phyloP scores from a whole-genome alignment of 2,888 invertebrate genomes.

The Cerceris rybyensis region DNA sequence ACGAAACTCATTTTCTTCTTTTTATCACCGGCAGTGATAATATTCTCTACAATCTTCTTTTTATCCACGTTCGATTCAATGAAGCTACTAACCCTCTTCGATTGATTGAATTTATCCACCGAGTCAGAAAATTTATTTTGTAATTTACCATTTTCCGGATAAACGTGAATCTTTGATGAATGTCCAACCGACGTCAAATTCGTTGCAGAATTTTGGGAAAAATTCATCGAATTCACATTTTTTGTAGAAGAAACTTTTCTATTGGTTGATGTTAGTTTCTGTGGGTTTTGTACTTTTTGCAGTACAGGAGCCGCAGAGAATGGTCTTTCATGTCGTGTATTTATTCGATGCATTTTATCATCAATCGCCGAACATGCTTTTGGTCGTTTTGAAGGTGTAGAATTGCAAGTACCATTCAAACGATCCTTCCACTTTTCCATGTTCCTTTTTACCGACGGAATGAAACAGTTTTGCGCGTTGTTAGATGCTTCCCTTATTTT shows the following conservation, averaged over 20 bases:
- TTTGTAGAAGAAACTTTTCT: no score
- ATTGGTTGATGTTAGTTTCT: no score
- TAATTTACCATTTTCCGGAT: no score
- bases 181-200: no score
- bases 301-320: no score
- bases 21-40: background rate
- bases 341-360: background rate
- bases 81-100: conserved; percentile 1
- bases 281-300: no score
- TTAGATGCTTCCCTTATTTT: background rate
- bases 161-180: no score
- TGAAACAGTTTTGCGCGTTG: background rate
- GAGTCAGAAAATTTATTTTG: background rate
- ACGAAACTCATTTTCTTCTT: background rate
- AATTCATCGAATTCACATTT: no score
- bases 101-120: background rate
- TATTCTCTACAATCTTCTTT: conserved; percentile 6
- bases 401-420: background rate
- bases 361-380: background rate
- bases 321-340: no score
- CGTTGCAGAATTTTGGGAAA: no score
- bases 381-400: background rate
- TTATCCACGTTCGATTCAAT: background rate
- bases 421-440: background rate
- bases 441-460: background rate